A percentile compares a stretch with the other conserved stretches of the same genome.
phyloP scores from a whole-genome alignment of 2,888 invertebrate genomes.

The Tupiocoris notatus region DNA sequence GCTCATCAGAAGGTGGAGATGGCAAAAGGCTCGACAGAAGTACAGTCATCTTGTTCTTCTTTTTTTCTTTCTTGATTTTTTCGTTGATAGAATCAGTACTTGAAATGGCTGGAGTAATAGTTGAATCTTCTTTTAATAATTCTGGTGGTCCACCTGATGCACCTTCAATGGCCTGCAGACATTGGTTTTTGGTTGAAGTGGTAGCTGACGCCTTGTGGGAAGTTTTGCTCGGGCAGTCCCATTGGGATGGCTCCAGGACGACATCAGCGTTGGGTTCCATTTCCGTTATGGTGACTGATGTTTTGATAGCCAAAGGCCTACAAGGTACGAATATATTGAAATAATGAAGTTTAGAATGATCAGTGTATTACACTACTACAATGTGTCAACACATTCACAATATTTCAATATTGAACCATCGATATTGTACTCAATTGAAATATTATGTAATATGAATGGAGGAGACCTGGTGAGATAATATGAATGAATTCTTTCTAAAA shows the following conservation, averaged over 20 bases:
- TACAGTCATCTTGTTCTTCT: slow-evolving; percentile 1
- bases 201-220: not conserved
- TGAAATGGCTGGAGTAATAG: not conserved
- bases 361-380: too few species aligned
- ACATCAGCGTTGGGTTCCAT: not conserved
- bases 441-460: too few species aligned
- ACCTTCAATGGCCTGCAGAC: too few species aligned
- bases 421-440: too few species aligned
- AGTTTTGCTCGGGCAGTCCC: slow-evolving; percentile 19
- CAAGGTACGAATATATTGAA: too few species aligned
- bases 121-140: not conserved
- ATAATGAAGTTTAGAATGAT: too few species aligned
- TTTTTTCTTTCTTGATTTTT: not conserved
- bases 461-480: too few species aligned
- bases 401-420: too few species aligned
- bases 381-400: too few species aligned
- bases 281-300: slow-evolving; percentile 2
- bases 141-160: too few species aligned
- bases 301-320: not conserved
- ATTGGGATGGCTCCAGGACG: slow-evolving; percentile 2
- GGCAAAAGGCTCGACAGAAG: slow-evolving; percentile 1
- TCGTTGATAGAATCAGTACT: not conserved
- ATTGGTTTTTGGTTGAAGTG: too few species aligned
- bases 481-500: too few species aligned
- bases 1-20: slow-evolving; percentile 9